Evolutionary conservation across 2,797 vertebrate species (phyloP).

Genomic region (Myotis myotis): DNA sequence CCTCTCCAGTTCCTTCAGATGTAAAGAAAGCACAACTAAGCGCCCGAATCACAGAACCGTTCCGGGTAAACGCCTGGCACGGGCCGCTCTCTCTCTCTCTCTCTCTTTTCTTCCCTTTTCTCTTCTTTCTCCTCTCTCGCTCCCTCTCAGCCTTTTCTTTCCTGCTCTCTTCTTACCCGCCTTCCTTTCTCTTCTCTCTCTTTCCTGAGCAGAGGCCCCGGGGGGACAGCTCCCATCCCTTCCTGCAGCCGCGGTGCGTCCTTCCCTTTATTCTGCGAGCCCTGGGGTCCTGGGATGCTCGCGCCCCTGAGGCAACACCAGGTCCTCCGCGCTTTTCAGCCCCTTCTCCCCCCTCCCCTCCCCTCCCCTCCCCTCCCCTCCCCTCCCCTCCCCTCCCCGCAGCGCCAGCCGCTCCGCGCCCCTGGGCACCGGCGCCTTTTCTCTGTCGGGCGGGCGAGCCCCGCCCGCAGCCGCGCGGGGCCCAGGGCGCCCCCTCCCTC

Average conservation of each 20-base stretch:
- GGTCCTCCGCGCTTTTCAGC: not conserved
- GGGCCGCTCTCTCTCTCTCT: not conserved
- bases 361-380: no score
- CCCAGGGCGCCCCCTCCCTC: conserved; percentile 45
- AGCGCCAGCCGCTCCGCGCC: not conserved
- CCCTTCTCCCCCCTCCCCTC: not conserved
- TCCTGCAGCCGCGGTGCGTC: not conserved
- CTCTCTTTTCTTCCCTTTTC: not conserved
- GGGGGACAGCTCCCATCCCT: not conserved
- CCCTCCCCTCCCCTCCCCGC: no score
- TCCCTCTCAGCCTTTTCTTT: no score
- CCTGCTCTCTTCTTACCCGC: not conserved
- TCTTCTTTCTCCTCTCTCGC: no score
- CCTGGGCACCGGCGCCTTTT: not conserved
- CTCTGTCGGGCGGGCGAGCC: not conserved
- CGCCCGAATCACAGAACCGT: not conserved
- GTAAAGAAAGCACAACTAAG: not conserved
- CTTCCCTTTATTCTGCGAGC: conserved; percentile 15
- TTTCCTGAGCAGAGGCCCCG: not conserved
- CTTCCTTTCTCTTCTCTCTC: not conserved
- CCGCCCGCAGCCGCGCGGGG: not conserved
- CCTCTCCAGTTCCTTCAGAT: not conserved
- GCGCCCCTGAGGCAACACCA: not conserved
- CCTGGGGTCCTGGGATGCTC: not conserved
- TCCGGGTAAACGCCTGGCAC: not conserved